Base-by-base conservation (phyloP, 2,888 invertebrate genomes). In the Harpagoxenus sublaevis region DNA sequence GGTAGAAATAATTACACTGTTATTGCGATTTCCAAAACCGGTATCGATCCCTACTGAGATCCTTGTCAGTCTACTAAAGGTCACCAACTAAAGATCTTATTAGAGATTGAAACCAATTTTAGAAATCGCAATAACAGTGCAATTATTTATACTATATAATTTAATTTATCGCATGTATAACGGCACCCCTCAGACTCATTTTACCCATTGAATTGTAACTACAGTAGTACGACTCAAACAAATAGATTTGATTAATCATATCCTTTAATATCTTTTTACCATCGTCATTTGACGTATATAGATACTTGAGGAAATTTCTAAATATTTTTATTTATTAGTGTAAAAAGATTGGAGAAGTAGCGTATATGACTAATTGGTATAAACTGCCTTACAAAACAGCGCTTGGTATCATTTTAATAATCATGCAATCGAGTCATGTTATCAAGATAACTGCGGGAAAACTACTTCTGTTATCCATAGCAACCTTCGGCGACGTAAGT, bases 331-430 rank as follows among this genome's bases (percentile, higher is more conserved):
- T 83, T 77, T 45, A 10, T 71, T 57, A 91, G 91, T 88, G 90
- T 23, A 73, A 68, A 70, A 83, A 86, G 79, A 75, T 91, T 31
- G 89, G 89, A 0, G 84, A 86, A 42, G 75, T 77, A 23, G 70
- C 86, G 18, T 89, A 89, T 71, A 89, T 87, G 89, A 88, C 86
- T 51, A 77, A 90, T n/a, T 91, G 90, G 91, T 89, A 89, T 74
- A 39, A 68, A 42, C 57, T 91, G 5, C 87, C 87, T 9, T 71
- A 71, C 0, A 89, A 84, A 85, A 83, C 73, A 42, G 85, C 87
- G 9, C 70, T 77, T 0, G 68, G 53, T 10, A 42, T 91, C 18
- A 74, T 71, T 23, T 78, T 91, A 8, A 84, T 83, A 9, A 87
- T 89, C 18, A 73, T 74, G 12, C 87, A 83, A 65, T 84, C 90